Base-by-base conservation (phyloP, 2,113 vertebrate species). In the Typhlomys cinereus region DNA sequence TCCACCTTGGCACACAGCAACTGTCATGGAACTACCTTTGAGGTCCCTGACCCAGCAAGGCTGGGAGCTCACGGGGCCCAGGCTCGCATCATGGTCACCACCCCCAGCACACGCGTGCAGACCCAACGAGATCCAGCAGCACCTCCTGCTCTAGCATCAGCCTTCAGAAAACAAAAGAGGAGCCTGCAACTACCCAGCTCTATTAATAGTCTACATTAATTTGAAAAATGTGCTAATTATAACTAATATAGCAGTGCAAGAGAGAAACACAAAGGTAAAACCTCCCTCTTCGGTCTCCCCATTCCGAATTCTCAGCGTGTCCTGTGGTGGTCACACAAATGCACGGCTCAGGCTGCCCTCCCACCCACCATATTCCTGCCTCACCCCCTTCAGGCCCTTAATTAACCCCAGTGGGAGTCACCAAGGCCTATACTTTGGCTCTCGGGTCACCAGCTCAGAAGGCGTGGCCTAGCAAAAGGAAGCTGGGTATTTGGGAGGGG, bases 171-270 rank as follows among this genome's bases (percentile, higher is more conserved):
- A n/a, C n/a, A n/a, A 12, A 4, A 59, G 48, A 54, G 41, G 31
- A 78, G 57, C 34, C 75, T n/a, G 66, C 2, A 52, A 50, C 39
- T 46, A 41, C 2, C 0, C 54, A 80, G 36, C 36, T 29, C 15
- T 64, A 64, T 64, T 81, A 64, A 64, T 64, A 25, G 61, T 66
- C 88, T 79, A n/a, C 59, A 46, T 52, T 52, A 57, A 86, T 64
- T 36, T 89, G 83, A 78, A 88, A 89, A 66, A 46, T 29, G 10
- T 52, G 5, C 61, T 92, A 36, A 70, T 92, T 92, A 62, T 69
- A 94, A 89, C 52, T 54, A 64, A 17, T 9, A 17, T 44, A 86
- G 48, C 59, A 86, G 82, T 8, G 4, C 39, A 25, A 8, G 64
- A 62, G 57, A 59, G 52, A 50, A n/a, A 76, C 4, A 36, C 61